phyloP scores from a whole-genome alignment of 2,797 vertebrate genomes.

The Podarcis siculus region DNA sequence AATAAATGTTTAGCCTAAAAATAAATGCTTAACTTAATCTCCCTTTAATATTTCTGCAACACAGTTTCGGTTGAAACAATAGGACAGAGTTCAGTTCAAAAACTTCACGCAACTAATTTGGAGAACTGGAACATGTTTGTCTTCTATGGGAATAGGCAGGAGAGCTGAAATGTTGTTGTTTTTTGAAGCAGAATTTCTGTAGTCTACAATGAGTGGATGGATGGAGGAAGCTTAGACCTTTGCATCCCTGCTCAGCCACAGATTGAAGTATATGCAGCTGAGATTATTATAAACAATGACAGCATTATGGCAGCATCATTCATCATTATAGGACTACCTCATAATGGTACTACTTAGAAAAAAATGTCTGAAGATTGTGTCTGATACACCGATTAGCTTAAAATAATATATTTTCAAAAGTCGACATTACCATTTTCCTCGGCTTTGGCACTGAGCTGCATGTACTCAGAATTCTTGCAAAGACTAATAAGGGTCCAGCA shows the following conservation, averaged over 20 bases:
- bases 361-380: background rate
- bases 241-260: background rate
- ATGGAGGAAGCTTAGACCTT: background rate
- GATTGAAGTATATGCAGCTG: background rate
- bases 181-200: background rate
- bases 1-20: background rate
- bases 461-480: background rate
- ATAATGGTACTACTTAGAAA: background rate
- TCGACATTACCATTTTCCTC: background rate
- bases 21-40: background rate
- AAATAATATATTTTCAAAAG: slow-evolving; percentile 11
- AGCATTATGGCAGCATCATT: background rate
- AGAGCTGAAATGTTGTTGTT: background rate
- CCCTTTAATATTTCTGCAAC: background rate
- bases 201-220: background rate
- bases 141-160: background rate
- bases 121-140: background rate
- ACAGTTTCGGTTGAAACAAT: background rate
- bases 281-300: background rate
- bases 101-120: background rate
- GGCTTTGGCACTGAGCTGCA: background rate
- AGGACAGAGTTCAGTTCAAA: background rate
- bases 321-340: background rate
- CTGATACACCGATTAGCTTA: background rate
- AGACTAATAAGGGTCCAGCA: background rate